phyloP scores from a whole-genome alignment of 2,113 vertebrate species.

The Symphodus melops region DNA sequence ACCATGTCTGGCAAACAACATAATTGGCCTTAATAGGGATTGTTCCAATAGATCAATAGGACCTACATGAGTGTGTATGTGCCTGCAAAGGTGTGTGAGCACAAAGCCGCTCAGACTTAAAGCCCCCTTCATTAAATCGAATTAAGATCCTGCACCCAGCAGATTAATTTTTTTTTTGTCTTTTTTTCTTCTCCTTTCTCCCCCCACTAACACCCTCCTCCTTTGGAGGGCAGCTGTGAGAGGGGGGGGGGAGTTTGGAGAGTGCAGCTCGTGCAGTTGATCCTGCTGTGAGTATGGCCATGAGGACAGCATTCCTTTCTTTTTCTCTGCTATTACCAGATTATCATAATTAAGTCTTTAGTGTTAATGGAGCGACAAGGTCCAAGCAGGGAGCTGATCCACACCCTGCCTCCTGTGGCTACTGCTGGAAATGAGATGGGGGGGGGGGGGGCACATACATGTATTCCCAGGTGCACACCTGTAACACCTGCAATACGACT shows the following conservation, averaged over 20 bases:
- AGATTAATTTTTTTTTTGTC: slow-evolving; percentile 81
- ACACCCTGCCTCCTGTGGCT: slow-evolving; percentile 64
- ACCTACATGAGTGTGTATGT: slow-evolving; percentile 69
- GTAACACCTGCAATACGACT: slow-evolving; percentile 45
- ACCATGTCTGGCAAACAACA: slow-evolving; percentile 69
- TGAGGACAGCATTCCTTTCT: slow-evolving; percentile 82
- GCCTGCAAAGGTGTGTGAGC: slow-evolving; percentile 62
- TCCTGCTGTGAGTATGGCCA: slow-evolving; percentile 77
- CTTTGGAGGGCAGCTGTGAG: slow-evolving; percentile 69
- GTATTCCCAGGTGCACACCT: slow-evolving; percentile 52
- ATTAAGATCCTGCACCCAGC: slow-evolving; percentile 82
- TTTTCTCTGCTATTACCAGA: slow-evolving; percentile 81
- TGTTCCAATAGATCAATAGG: slow-evolving; percentile 79
- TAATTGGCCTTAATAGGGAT: slow-evolving; percentile 80
- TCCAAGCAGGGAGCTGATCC: slow-evolving; percentile 64
- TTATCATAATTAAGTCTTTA: slow-evolving; percentile 80
- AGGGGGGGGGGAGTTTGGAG: slow-evolving; percentile 66
- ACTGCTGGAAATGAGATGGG: slow-evolving; percentile 29
- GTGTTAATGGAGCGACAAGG: slow-evolving; percentile 60
- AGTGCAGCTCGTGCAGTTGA: slow-evolving; percentile 81
- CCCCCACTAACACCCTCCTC: slow-evolving; percentile 60
- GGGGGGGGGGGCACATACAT: slow-evolving; percentile 12
- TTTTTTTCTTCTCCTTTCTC: slow-evolving; percentile 54
- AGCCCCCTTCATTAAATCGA: slow-evolving; percentile 80
- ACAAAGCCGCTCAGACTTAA: slow-evolving; percentile 72